A percentile compares a stretch with the other conserved stretches of the same genome.
Conservation (phyloP, 2,888 invertebrate genomes). For the Lydus trimaculatus region DNA sequence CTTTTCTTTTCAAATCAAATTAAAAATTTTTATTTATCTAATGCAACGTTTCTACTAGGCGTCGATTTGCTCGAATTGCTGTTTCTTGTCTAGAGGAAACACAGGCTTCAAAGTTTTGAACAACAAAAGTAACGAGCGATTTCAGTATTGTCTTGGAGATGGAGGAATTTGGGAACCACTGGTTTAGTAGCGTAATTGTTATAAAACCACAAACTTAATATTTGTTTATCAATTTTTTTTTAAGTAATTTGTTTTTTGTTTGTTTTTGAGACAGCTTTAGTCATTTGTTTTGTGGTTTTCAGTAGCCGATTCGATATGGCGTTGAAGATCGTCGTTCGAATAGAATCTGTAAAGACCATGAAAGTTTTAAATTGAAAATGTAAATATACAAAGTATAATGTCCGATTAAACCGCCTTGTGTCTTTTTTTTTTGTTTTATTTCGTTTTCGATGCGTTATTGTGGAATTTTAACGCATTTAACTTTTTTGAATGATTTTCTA, state of each 20-base stretch:
- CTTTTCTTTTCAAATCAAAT: too few relatives aligned
- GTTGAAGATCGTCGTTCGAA: slow-evolving; percentile 13
- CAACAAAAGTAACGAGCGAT: too few relatives aligned
- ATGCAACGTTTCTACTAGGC: too few relatives aligned
- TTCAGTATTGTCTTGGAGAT: too few relatives aligned
- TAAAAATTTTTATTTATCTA: too few relatives aligned
- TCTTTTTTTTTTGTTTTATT: too few relatives aligned
- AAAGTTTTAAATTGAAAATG: slow-evolving; percentile 30
- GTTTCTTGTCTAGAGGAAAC: too few relatives aligned
- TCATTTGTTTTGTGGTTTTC: slow-evolving; percentile 28
- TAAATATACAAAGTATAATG: slow-evolving; percentile 19
- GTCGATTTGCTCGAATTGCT: too few relatives aligned
- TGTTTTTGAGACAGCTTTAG: background rate
- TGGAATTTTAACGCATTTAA: background rate
- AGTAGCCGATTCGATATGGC: slow-evolving; percentile 20
- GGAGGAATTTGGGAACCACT: background rate
- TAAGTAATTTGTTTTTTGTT: slow-evolving; percentile 15
- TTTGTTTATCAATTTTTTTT: slow-evolving; percentile 26
- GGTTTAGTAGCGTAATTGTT: slow-evolving; percentile 19
- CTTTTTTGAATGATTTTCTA: too few relatives aligned
- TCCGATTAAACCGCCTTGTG: background rate
- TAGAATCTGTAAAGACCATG: slow-evolving; percentile 19
- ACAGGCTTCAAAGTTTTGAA: too few relatives aligned
- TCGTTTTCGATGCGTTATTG: background rate
- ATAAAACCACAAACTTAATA: slow-evolving; percentile 36